Percentiles rank a stretch among this genome's conserved stretches.
Evolutionary conservation across 2,113 vertebrate genomes (phyloP).

Genomic region (Axis porcinus): DNA sequence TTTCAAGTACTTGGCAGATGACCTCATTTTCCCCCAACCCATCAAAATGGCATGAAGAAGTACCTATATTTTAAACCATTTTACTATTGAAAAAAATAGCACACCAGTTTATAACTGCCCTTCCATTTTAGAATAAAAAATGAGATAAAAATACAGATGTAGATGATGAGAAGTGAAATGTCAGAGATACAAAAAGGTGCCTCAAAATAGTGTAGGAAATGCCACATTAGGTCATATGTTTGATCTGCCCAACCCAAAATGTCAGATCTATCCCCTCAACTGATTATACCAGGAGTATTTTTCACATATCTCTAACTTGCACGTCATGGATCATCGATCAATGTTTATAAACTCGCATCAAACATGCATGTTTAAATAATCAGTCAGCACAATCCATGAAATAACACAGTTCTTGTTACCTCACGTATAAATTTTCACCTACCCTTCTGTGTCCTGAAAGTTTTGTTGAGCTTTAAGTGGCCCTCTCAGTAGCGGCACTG

Average conservation of each 20-base stretch:
- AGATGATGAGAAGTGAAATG: not conserved
- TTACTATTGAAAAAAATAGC: not conserved
- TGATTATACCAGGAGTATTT: not conserved
- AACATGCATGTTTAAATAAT: conserved; percentile 20
- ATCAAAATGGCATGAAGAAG: not conserved
- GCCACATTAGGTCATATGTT: not conserved
- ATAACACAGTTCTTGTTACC: not conserved
- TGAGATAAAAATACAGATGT: not conserved
- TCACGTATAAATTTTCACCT: not conserved
- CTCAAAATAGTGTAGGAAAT: not conserved
- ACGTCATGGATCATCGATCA: not conserved
- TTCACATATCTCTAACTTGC: not conserved
- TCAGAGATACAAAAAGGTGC: not conserved
- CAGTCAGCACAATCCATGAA: not conserved
- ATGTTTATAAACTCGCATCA: not conserved
- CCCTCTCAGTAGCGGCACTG: accelerated
- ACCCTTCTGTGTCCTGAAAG: not conserved
- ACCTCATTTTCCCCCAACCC: not conserved
- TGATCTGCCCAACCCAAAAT: not conserved
- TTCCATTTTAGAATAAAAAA: conserved; percentile 30
- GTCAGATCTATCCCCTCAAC: not conserved
- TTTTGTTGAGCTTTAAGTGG: not conserved
- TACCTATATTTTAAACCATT: not conserved
- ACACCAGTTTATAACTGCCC: not conserved
- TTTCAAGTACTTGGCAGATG: not conserved